Evolutionary conservation across 2,113 vertebrate species (phyloP), one percentile per base, ranked within the genome.

Genomic region (Opisthocomus hoazin): DNA sequence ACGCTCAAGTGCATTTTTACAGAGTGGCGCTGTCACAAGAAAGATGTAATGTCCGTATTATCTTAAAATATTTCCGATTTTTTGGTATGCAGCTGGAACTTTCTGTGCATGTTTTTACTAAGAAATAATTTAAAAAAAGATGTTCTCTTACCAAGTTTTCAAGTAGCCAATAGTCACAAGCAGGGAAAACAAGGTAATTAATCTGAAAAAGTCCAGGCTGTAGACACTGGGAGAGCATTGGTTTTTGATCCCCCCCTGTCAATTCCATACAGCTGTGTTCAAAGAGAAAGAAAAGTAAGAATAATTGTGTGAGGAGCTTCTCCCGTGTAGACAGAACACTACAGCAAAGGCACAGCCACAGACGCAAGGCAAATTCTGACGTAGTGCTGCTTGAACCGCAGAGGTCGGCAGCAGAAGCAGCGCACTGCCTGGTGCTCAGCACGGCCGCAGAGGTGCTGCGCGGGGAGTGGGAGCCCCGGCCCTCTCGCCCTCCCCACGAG

Each of bases 371-470:
- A 39, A 21, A 61, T 80, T 45, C 51, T 88, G 61, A 16, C 27
- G 11, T 10, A 6, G 5, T 54, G 15, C 64, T 37, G 22, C 61
- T 29, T 29, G 48, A 79, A 50, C 19, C 60, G 16, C 27, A 50
- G 30, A 54, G 10, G 36, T 30, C 6, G 0, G 20, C 45, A 24
- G 22, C 8, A 50, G 65, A 29, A 68, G 9, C 12, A 14, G 4
- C 0, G 21, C 37, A 34, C 43, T 22, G 86, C 29, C 26, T 75
- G 16, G 4, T 6, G 46, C 66, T 48, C 5, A 43, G 51, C 81
- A 32, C 20, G 5, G 0, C 29, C 2, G 7, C 29, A 48, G 66
- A 51, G 58, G 46, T 10, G 41, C 43, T 0, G 0, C 9, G 60
- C 0, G 5, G n/a, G n/a, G n/a, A n/a, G n/a, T n/a, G n/a, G n/a